A percentile compares a stretch with the other conserved stretches of the same genome.
Evolutionary conservation across 2,888 invertebrate species (phyloP).

Genomic region (Drosophila kanekoi): DNA sequence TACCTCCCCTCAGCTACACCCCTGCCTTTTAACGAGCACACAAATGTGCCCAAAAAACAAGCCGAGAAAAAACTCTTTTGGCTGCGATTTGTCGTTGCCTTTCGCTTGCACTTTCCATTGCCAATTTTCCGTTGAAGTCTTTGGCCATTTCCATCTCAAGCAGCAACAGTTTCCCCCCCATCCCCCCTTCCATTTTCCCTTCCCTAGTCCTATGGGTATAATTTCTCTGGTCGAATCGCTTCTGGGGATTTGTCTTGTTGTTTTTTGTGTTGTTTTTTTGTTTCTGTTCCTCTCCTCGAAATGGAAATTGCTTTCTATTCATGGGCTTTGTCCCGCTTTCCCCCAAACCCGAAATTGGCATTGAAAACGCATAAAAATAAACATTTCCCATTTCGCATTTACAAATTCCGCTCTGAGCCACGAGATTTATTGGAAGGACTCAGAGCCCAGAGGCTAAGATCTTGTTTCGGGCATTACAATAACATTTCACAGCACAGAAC

Average conservation of each 20-base stretch:
- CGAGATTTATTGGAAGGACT: conserved; percentile 55
- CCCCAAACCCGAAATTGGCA: conserved; percentile 36
- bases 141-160: conserved; percentile 72
- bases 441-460: conserved; percentile 17
- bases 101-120: conserved; percentile 55
- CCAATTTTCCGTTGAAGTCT: conserved; percentile 36
- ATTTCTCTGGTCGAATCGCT: conserved; percentile 83
- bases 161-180: conserved; percentile 33
- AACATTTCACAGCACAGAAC: conserved; percentile 48
- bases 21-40: conserved; percentile 56
- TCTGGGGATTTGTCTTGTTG: conserved; percentile 60
- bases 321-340: conserved; percentile 33
- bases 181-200: conserved; percentile 22
- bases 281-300: conserved; percentile 32
- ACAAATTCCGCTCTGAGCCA: conserved; percentile 66
- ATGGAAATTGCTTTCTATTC: conserved; percentile 76
- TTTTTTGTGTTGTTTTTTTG: conserved; percentile 12
- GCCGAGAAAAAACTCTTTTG: conserved; percentile 59
- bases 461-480: conserved; percentile 34
- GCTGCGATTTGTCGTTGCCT: conserved; percentile 20
- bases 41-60: conserved; percentile 67
- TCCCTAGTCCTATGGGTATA: conserved; percentile 82
- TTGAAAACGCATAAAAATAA: conserved; percentile 78
- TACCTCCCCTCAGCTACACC: not conserved
- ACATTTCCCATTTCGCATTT: conserved; percentile 80